A percentile compares a stretch with the other conserved stretches of the same genome.
phyloP scores from a whole-genome alignment of 2,113 vertebrate species.

The Vimba vimba region DNA sequence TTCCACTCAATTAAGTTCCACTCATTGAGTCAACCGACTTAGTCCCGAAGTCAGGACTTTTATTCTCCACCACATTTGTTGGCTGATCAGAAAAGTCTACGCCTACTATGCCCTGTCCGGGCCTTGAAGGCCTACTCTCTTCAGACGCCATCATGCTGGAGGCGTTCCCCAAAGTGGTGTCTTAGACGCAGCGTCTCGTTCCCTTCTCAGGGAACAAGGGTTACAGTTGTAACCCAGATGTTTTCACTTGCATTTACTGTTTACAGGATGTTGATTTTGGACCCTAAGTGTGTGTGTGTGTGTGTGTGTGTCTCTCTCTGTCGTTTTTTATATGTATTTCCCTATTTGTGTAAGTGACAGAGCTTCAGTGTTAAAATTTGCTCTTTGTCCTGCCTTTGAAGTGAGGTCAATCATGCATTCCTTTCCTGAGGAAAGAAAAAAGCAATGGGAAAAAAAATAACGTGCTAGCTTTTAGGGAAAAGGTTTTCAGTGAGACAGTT shows the following conservation, averaged over 20 bases:
- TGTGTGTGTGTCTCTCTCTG: slow-evolving; percentile 14
- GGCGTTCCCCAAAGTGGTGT: too few species aligned
- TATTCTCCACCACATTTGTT: too few species aligned
- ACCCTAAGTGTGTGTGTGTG: slow-evolving; percentile 1
- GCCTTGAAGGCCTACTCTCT: too few species aligned
- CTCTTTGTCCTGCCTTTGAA: slow-evolving; percentile 24
- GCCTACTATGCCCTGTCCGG: too few species aligned
- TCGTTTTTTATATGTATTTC: neutral
- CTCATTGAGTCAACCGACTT: too few species aligned
- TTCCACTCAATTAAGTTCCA: too few species aligned
- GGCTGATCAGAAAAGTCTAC: too few species aligned
- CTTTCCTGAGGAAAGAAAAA: slow-evolving; percentile 6
- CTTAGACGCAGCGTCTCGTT: too few species aligned
- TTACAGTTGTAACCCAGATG: too few species aligned
- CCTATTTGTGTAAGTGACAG: slow-evolving; percentile 16
- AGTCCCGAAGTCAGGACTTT: too few species aligned
- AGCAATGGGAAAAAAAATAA: slow-evolving; percentile 33
- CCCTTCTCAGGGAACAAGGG: too few species aligned
- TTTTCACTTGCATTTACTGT: neutral
- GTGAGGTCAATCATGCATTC: slow-evolving; percentile 47
- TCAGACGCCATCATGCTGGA: too few species aligned
- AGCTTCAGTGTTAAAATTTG: slow-evolving; percentile 38
- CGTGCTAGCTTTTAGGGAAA: slow-evolving; percentile 58
- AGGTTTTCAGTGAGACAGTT: slow-evolving; percentile 66
- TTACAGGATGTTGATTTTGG: neutral